phyloP scores from a whole-genome alignment of 2,797 vertebrate genomes.

The Intellagama lesueurii region DNA sequence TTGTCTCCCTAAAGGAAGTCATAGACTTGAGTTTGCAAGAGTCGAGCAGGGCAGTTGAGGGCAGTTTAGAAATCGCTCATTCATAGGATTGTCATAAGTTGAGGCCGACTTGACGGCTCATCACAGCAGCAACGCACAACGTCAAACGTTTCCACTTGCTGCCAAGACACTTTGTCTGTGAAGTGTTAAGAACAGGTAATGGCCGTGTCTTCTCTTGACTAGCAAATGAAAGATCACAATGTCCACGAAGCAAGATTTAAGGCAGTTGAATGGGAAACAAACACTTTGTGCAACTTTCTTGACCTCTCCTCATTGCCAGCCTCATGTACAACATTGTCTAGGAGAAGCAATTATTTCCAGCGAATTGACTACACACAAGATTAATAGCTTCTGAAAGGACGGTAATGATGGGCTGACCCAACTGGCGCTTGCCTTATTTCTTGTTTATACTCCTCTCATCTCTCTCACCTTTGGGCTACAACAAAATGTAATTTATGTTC shows the following conservation, averaged over 20 bases:
- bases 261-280: constrained; percentile 72
- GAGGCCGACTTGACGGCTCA: too few species aligned
- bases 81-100: too few species aligned
- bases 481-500: constrained; percentile 89
- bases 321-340: constrained; percentile 87
- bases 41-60: too few species aligned
- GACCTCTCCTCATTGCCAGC: constrained; percentile 85
- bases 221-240: constrained; percentile 7
- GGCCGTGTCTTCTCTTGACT: not conserved
- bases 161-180: not conserved
- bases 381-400: constrained; percentile 94
- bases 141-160: not conserved
- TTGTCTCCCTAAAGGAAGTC: too few species aligned
- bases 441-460: constrained; percentile 91
- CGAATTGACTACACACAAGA: constrained; percentile 89
- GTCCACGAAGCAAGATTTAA: constrained; percentile 7
- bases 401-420: constrained; percentile 93
- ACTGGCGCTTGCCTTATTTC: constrained; percentile 91
- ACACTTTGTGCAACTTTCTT: constrained; percentile 81
- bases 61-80: too few species aligned
- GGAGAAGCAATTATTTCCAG: constrained; percentile 93
- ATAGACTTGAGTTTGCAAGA: too few species aligned
- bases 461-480: constrained; percentile 89
- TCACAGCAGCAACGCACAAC: too few species aligned
- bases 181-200: not conserved